phyloP scores from a whole-genome alignment of 2,797 vertebrate species.

The Alosa sapidissima region DNA sequence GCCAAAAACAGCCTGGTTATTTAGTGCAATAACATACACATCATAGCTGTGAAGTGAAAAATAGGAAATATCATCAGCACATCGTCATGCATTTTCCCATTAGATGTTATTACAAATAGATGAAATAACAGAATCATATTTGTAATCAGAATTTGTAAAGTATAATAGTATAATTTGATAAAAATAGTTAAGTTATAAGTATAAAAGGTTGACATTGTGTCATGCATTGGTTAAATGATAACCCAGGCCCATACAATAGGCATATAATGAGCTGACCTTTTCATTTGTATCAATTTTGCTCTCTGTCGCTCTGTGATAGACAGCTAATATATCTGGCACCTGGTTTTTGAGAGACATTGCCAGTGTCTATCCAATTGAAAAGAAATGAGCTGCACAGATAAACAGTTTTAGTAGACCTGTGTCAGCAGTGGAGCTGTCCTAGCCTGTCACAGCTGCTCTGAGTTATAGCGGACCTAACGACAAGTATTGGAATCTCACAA shows the following conservation, averaged over 20 bases:
- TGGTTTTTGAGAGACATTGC: background rate
- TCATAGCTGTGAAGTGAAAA: background rate
- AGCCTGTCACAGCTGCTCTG: background rate
- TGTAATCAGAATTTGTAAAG: background rate
- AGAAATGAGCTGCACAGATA: background rate
- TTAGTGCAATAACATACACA: background rate
- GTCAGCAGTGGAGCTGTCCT: background rate
- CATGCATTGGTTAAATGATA: no score
- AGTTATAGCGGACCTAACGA: background rate
- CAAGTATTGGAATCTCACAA: background rate
- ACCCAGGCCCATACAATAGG: no score
- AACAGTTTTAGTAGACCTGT: background rate
- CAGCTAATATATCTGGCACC: background rate
- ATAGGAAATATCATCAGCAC: background rate
- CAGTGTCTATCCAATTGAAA: background rate
- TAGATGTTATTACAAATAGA: background rate
- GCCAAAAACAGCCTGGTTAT: background rate
- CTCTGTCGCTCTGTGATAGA: background rate
- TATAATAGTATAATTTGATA: no score
- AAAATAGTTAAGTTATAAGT: no score
- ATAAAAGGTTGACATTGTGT: no score
- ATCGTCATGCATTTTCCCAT: background rate
- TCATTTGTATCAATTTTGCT: conserved; percentile 5
- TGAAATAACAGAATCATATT: background rate
- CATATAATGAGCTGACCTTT: background rate